Percentiles rank a stretch among this genome's conserved stretches.
These are phyloP conservation scores for Corythornis cristatus DNA, from an alignment of 2,113 vertebrate genomes.

Conservation along the genomic window DNA sequence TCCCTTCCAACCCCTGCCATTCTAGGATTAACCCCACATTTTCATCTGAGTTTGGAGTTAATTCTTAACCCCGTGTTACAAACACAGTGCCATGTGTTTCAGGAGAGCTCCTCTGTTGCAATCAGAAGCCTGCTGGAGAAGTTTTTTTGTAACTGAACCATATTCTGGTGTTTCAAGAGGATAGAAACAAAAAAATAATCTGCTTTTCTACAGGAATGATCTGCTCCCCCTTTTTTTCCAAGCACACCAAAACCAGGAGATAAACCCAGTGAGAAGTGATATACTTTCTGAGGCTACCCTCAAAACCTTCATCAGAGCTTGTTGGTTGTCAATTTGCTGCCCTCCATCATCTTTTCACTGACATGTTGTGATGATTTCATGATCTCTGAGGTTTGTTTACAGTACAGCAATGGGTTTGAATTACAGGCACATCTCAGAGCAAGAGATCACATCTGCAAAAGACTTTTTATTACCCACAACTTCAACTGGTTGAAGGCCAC, in stretches of 20 bases:
- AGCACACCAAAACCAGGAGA: neutral
- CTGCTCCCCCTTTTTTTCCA: neutral
- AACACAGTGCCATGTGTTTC: neutral
- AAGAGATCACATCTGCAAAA: neutral
- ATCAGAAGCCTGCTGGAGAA: neutral
- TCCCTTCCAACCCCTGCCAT: no score
- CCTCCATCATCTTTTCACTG: neutral
- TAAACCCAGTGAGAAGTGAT: neutral
- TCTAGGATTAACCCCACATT: neutral
- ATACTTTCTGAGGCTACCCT: neutral
- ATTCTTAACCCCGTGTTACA: neutral
- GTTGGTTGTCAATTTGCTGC: neutral
- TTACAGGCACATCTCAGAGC: neutral
- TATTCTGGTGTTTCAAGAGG: neutral
- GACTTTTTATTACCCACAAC: neutral
- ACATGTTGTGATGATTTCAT: neutral
- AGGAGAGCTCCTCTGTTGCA: neutral
- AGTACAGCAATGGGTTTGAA: neutral
- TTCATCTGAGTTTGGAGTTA: neutral
- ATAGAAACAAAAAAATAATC: neutral
- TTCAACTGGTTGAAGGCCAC: neutral
- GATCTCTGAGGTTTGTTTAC: neutral
- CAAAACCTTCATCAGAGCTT: neutral
- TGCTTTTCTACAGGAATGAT: neutral
- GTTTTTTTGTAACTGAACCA: neutral